phyloP scores from a whole-genome alignment of 1,140 invertebrate species.

The Yoshiicerus persimilis region DNA sequence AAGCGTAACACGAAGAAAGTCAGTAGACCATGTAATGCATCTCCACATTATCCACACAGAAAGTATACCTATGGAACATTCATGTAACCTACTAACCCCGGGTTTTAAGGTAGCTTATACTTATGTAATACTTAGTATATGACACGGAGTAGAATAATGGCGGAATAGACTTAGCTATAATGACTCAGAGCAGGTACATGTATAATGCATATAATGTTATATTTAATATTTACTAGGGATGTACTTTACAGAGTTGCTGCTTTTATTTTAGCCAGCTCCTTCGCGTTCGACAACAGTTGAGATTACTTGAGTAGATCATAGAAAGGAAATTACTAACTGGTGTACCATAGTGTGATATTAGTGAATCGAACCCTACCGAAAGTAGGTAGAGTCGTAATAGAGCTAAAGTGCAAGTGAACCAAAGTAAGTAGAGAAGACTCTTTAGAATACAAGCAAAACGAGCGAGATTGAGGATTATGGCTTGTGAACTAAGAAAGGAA shows the following conservation, averaged over 20 bases:
- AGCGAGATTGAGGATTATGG: background rate
- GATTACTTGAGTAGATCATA: background rate
- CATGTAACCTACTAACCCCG: background rate
- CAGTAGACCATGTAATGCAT: background rate
- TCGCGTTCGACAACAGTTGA: background rate
- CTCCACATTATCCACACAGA: background rate
- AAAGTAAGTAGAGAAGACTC: background rate
- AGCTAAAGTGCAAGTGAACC: background rate
- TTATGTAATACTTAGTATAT: background rate
- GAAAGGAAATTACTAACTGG: slow-evolving; percentile 12
- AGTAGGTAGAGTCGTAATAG: background rate
- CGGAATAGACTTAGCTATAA: background rate
- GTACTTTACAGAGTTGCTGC: background rate
- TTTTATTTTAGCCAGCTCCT: background rate
- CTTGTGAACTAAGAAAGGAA: background rate
- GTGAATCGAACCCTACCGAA: background rate
- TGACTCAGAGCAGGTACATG: too few relatives aligned
- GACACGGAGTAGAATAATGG: background rate
- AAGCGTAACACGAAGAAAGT: background rate
- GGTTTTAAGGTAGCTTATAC: background rate
- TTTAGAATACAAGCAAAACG: background rate
- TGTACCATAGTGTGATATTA: background rate
- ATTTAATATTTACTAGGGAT: background rate
- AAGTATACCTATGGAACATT: background rate
- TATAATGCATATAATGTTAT: background rate